phyloP scores from a whole-genome alignment of 2,888 invertebrate species.

The Lapara coniferarum region DNA sequence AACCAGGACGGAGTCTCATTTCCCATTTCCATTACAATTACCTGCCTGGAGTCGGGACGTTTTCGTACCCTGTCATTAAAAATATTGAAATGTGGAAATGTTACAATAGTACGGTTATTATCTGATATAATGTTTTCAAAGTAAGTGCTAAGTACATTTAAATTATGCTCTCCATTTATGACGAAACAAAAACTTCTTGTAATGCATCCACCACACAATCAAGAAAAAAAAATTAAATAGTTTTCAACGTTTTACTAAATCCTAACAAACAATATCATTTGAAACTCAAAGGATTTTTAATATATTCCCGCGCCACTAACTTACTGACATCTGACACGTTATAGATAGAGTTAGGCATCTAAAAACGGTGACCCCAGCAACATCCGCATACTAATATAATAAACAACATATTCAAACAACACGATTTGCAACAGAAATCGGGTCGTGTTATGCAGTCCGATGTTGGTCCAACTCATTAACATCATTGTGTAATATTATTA shows the following conservation, averaged over 20 bases:
- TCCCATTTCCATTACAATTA: background rate
- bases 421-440: constrained; percentile 8
- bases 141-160: too few species aligned
- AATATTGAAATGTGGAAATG: background rate
- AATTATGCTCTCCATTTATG: too few species aligned
- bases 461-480: constrained; percentile 11
- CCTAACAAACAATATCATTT: too few species aligned
- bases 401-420: constrained; percentile 16
- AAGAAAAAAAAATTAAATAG: too few species aligned
- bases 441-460: constrained; percentile 8
- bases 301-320: too few species aligned
- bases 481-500: constrained; percentile 24
- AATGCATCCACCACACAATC: too few species aligned
- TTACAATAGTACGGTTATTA: too few species aligned
- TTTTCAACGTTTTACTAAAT: too few species aligned
- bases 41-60: background rate
- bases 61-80: background rate
- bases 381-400: constrained; percentile 14
- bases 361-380: background rate
- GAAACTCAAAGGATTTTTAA: too few species aligned
- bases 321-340: background rate
- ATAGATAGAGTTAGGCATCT: background rate
- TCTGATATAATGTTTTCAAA: too few species aligned
- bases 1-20: background rate
- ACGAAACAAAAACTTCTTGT: too few species aligned